These are phyloP conservation scores for Podarcis cretensis DNA, from an alignment of 2,113 vertebrate species.

Conservation along the genomic window DNA sequence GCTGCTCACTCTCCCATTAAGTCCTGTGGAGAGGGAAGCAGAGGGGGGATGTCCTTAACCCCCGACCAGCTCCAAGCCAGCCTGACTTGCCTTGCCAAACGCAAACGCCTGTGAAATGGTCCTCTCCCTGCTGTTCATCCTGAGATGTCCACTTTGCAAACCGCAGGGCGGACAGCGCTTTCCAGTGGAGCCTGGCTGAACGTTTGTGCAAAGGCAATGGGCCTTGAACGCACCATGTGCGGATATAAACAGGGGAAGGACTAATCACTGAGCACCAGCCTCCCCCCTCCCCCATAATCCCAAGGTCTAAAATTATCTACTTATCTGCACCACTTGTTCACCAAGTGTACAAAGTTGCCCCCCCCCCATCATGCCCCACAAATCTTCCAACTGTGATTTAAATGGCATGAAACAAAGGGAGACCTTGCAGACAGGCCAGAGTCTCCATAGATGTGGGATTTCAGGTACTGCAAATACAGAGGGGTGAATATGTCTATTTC, in stretches of 20 bases:
- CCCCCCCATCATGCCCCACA: neutral
- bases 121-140: neutral
- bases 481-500: no score
- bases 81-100: neutral
- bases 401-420: no score
- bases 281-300: no score
- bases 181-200: neutral
- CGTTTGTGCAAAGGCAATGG: neutral
- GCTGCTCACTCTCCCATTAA: neutral
- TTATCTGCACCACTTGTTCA: neutral
- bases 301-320: no score
- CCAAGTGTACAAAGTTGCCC: neutral
- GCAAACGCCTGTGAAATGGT: no score
- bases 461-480: no score
- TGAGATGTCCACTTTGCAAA: neutral
- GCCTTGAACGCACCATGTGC: neutral
- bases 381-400: neutral
- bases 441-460: no score
- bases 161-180: neutral
- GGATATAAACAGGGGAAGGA: neutral
- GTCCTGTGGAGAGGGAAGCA: slow-evolving; percentile 44
- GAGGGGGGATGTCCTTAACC: slow-evolving; percentile 55
- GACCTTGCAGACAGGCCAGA: no score
- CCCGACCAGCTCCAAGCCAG: slow-evolving; percentile 1
- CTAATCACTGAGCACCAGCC: neutral